Percentiles rank a stretch among this genome's conserved stretches.
These are phyloP conservation scores for Eidolon dupreanum DNA, from an alignment of 2,797 vertebrate species.

Conservation along the genomic window DNA sequence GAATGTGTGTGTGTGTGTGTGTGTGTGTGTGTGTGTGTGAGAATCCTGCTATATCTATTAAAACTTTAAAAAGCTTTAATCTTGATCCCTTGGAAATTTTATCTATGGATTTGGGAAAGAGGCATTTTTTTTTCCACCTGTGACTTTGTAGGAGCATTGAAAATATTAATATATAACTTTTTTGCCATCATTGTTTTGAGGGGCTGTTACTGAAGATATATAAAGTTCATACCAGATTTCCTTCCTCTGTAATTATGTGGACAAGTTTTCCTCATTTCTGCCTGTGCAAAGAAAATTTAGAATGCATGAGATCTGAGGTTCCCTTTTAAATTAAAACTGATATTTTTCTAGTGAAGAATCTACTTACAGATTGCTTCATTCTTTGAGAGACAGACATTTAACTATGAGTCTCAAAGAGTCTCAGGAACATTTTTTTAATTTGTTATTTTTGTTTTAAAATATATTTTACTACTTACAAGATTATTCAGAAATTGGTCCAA, in stretches of 20 bases:
- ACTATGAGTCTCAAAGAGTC: not conserved
- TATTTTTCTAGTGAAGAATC: not conserved
- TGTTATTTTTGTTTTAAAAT: conserved; percentile 44
- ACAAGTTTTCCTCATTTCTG: not conserved
- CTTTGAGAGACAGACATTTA: not conserved
- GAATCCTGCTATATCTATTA: not conserved
- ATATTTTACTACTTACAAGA: conserved; percentile 28
- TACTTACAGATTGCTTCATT: not conserved
- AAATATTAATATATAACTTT: not conserved
- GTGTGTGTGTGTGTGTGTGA: not conserved
- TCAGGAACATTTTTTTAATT: not conserved
- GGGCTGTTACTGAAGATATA: not conserved
- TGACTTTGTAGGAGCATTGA: not conserved
- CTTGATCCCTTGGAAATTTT: not conserved
- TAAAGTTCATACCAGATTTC: not conserved
- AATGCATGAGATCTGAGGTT: not conserved
- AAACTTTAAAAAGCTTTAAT: not conserved
- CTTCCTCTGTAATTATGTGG: not conserved
- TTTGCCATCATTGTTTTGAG: not conserved
- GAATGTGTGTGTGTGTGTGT: not conserved
- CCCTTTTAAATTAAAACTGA: not conserved
- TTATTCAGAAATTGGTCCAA: conserved; percentile 43
- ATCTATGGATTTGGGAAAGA: not conserved
- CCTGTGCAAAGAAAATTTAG: conserved; percentile 14
- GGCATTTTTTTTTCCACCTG: conserved; percentile 14